Conservation (phyloP, 2,888 invertebrate species). For the Cheilosia impressa region DNA sequence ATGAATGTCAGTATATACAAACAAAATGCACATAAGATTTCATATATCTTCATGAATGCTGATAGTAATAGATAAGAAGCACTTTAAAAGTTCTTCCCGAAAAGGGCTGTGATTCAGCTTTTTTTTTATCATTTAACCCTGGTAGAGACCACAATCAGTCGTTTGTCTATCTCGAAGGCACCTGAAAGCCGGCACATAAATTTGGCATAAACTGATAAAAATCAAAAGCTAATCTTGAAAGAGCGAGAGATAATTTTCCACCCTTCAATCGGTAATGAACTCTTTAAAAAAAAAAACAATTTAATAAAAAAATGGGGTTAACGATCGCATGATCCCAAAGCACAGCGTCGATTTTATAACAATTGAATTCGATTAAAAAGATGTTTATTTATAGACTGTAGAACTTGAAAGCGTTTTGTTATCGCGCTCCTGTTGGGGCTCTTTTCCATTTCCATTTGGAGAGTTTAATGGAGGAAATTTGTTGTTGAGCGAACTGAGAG, state of each 20-base stretch:
- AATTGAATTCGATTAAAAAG: slow-evolving; percentile 33
- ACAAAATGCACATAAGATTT: not conserved
- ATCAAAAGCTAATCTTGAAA: too few relatives aligned
- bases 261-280: too few relatives aligned
- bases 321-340: slow-evolving; percentile 6
- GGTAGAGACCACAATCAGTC: not conserved
- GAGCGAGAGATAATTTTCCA: too few relatives aligned
- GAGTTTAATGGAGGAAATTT: not conserved
- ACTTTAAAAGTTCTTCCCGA: not conserved
- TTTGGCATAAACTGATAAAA: not conserved
- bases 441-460: not conserved
- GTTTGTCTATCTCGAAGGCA: not conserved
- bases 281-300: not conserved
- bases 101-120: not conserved
- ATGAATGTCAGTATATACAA: not conserved
- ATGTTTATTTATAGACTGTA: slow-evolving; percentile 39
- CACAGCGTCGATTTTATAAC: slow-evolving; percentile 7
- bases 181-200: not conserved
- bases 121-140: not conserved
- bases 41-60: not conserved
- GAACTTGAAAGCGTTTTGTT: slow-evolving; percentile 14
- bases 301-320: not conserved
- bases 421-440: not conserved
- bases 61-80: too few relatives aligned
- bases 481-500: not conserved